phyloP scores from a whole-genome alignment of 1,140 invertebrate species.

The Oryzaephilus surinamensis region DNA sequence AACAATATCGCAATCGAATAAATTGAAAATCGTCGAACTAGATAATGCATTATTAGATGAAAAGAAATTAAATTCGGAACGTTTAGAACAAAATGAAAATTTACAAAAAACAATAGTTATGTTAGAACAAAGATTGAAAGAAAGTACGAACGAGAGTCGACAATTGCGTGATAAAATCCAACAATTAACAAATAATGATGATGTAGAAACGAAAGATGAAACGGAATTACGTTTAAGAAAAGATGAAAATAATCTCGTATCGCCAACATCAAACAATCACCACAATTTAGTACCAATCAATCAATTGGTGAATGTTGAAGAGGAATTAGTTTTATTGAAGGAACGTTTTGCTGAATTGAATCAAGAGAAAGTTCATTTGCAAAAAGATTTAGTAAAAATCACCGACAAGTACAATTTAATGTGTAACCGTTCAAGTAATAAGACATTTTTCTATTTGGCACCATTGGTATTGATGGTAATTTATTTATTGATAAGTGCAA shows the following conservation, averaged over 20 bases:
- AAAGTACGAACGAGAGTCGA: constrained; percentile 37
- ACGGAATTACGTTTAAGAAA: constrained; percentile 1
- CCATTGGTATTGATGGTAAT: constrained; percentile 31
- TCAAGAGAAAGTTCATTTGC: constrained; percentile 39
- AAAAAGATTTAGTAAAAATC: constrained; percentile 31
- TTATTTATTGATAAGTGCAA: constrained; percentile 31
- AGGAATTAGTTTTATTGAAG: constrained; percentile 42
- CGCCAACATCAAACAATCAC: constrained; percentile 4
- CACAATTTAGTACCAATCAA: constrained; percentile 16
- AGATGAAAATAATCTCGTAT: constrained; percentile 9
- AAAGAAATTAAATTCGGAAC: constrained; percentile 25
- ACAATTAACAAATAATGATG: constrained; percentile 10
- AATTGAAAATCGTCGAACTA: constrained; percentile 29
- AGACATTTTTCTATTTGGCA: constrained; percentile 33
- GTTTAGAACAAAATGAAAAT: constrained; percentile 33
- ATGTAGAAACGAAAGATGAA: constrained; percentile 8
- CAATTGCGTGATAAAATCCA: constrained; percentile 30
- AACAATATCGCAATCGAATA: constrained; percentile 33
- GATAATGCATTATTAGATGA: constrained; percentile 33
- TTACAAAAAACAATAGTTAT: constrained; percentile 37
- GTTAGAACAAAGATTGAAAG: constrained; percentile 35
- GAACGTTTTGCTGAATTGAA: constrained; percentile 39
- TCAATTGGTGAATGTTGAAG: constrained; percentile 32
- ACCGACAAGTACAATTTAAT: constrained; percentile 27
- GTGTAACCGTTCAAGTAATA: constrained; percentile 30